These are phyloP conservation scores for Upupa epops DNA, from an alignment of 2,113 vertebrate genomes.

Conservation along the genomic window DNA sequence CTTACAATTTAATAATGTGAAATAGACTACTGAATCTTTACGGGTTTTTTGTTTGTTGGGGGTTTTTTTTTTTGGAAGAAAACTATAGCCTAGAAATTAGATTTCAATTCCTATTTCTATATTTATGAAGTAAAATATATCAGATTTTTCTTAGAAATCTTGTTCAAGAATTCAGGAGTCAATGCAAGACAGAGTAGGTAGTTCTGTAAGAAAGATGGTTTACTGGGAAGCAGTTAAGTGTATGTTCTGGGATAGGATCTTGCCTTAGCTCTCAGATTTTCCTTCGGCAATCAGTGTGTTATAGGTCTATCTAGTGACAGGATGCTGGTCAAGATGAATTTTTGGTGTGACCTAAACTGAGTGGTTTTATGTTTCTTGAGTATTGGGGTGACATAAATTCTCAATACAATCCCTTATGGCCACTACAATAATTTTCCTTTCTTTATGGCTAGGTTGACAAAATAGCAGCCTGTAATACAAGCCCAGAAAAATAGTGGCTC, in stretches of 20 bases:
- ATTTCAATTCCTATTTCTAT: neutral
- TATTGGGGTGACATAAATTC: neutral
- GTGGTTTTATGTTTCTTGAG: neutral
- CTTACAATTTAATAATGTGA: neutral
- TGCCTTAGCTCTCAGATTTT: neutral
- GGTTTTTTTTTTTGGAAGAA: neutral
- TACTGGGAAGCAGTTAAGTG: neutral
- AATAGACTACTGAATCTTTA: rapidly evolving
- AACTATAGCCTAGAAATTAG: neutral
- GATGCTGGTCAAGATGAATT: neutral
- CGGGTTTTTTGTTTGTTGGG: neutral
- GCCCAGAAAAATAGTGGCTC: neutral
- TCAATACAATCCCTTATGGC: neutral
- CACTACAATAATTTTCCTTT: neutral
- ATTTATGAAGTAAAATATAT: neutral
- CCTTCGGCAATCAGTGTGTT: neutral
- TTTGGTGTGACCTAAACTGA: neutral
- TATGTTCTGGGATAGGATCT: rapidly evolving
- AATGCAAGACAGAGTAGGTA: neutral
- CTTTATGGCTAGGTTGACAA: neutral
- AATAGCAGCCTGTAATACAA: neutral
- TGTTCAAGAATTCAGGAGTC: neutral
- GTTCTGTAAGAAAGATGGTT: neutral
- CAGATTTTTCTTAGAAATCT: neutral
- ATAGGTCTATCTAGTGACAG: neutral